Conservation (phyloP, 2,888 invertebrate genomes). For the Tuberolachnus salignus region DNA sequence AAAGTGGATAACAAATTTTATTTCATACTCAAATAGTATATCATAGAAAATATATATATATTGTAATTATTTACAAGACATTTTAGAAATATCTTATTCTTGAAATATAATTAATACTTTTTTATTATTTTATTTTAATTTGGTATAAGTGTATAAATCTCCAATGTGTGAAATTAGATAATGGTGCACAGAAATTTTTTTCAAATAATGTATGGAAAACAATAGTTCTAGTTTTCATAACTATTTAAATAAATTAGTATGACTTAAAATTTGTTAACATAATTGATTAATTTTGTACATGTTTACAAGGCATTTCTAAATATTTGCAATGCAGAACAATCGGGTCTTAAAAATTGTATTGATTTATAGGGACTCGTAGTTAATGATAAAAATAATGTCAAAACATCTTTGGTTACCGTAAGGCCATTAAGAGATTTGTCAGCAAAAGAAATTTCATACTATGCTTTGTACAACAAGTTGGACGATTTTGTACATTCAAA, state of each 20-base stretch:
- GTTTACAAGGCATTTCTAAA: not conserved
- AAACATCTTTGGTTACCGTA: slow-evolving; percentile 68
- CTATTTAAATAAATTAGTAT: too few species aligned
- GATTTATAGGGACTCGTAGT: slow-evolving; percentile 62
- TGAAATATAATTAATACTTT: not conserved
- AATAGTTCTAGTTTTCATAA: too few species aligned
- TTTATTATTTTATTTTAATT: too few species aligned
- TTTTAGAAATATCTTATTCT: too few species aligned
- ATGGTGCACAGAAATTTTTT: too few species aligned
- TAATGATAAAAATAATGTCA: slow-evolving; percentile 70
- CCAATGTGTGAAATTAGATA: too few species aligned
- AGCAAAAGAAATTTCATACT: slow-evolving; percentile 76
- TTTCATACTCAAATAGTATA: not conserved
- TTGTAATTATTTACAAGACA: not conserved
- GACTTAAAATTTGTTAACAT: too few species aligned
- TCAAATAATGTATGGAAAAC: too few species aligned
- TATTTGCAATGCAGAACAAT: not conserved
- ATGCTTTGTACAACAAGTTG: slow-evolving; percentile 67
- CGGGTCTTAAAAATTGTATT: not conserved
- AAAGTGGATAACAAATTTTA: not conserved
- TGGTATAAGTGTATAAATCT: too few species aligned
- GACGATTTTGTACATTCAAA: slow-evolving; percentile 43
- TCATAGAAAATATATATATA: too few species aligned
- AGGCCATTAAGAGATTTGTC: slow-evolving; percentile 81
- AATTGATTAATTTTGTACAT: not conserved